Base-by-base conservation (phyloP, 2,113 vertebrate species). In the Gobius niger region DNA sequence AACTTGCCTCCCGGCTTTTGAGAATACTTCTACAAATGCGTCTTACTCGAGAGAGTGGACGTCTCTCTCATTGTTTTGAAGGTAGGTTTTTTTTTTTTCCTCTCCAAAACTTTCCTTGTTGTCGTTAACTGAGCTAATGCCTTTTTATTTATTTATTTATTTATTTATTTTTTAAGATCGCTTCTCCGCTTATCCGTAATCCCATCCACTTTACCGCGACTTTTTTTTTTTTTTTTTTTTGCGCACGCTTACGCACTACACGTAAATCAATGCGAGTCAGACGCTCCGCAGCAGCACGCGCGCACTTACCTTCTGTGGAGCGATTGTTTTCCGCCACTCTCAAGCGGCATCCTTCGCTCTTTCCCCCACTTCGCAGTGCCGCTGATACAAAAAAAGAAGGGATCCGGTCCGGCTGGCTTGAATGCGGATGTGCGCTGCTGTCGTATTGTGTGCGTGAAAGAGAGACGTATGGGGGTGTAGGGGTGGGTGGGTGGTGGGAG, bases 21-120 rank as follows among this genome's bases (percentile, higher is more conserved):
- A 91, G 88, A 92, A 94, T 93, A 95, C 93, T 80, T 87, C 95
- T 95, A 95, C 95, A 94, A 95, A 98, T 98, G 96, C 95, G 94
- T 94, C 94, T 96, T 90, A 91, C 92, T 87, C 92, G 86, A 90
- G 88, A 92, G 95, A 96, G 93, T 95, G 92, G 92, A 90, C 95
- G 95, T 94, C 91, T 94, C 92, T 92, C 92, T 93, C 92, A 87
- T 93, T 95, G 81, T 94, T 94, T 87, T 85, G 93, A 96, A 99
- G 96, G 97, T 98, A 98, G 93, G 96, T 97, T 93, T 18, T 69
- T 42, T 82, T 65, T 71, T 47, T 82, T 65, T 71, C 46, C 73
- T 68, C 62, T 57, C 80, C 73, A 68, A 63, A 18, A 54, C 52
- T 54, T 54, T 52, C 4, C n/a, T 52, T 10, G 51, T 24, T 7